A percentile compares a stretch with the other conserved stretches of the same genome.
phyloP scores from a whole-genome alignment of 2,113 vertebrate genomes.

The Tenebrosternarchus preto region DNA sequence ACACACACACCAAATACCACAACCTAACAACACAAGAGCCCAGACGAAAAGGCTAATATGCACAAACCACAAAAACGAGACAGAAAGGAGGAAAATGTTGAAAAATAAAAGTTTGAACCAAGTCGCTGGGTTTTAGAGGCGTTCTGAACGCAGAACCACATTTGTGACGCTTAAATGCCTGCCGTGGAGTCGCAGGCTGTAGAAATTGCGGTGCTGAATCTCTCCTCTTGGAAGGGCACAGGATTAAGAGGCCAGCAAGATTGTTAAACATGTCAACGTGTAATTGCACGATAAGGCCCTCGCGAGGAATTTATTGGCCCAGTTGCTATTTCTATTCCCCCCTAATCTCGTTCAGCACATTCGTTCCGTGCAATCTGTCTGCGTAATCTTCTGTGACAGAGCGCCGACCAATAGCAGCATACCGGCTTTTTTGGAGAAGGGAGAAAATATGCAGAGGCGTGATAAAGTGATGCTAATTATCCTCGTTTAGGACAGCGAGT shows the following conservation, averaged over 20 bases:
- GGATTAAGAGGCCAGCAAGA: constrained; percentile 99
- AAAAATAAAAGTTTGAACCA: constrained; percentile 48
- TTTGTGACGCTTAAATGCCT: constrained; percentile 58
- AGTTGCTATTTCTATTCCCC: constrained; percentile 99
- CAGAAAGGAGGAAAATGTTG: constrained; percentile 25
- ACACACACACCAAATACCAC: not conserved
- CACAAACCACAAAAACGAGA: not conserved
- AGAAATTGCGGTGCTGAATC: constrained; percentile 87
- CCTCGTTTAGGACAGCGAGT: constrained; percentile 99
- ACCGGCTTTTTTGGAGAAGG: constrained; percentile 84
- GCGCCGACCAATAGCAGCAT: constrained; percentile 91
- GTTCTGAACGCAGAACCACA: constrained; percentile 68
- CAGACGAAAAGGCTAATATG: not conserved
- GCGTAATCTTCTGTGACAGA: constrained; percentile 99
- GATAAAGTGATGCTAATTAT: constrained; percentile 99
- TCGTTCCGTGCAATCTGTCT: constrained; percentile 99
- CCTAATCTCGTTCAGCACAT: constrained; percentile 99
- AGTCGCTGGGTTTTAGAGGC: constrained; percentile 59
- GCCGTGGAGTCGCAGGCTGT: constrained; percentile 66
- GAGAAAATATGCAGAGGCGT: constrained; percentile 99
- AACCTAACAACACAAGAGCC: not conserved
- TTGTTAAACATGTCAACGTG: constrained; percentile 99
- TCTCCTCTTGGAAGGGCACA: constrained; percentile 89
- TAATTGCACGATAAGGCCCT: constrained; percentile 99
- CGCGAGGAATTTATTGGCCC: constrained; percentile 99